These are phyloP conservation scores for Homalodisca vitripennis DNA, from an alignment of 1,140 invertebrate genomes.

Conservation along the genomic window DNA sequence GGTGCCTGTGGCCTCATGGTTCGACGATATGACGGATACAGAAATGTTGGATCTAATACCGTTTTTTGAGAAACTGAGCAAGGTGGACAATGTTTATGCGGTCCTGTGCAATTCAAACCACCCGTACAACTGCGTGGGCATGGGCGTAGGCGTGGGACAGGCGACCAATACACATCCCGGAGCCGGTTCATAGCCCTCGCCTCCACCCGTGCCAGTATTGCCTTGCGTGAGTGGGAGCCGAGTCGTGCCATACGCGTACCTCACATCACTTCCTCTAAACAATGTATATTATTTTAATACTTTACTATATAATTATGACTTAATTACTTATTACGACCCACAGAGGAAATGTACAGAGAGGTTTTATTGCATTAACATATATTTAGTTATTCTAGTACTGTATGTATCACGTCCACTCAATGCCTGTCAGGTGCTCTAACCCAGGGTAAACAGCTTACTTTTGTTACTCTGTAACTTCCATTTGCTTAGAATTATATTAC, in stretches of 20 bases:
- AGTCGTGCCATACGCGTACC: background rate
- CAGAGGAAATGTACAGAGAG: conserved; percentile 12
- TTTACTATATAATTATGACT: background rate
- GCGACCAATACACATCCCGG: background rate
- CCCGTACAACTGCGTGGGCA: conserved; percentile 48
- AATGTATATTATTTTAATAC: background rate
- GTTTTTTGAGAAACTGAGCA: conserved; percentile 92
- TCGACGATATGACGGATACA: conserved; percentile 94
- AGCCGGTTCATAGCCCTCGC: conserved; percentile 23
- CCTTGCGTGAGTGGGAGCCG: conserved; percentile 27
- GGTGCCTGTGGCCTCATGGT: conserved; percentile 97
- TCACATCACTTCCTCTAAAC: background rate
- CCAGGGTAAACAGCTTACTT: conserved; percentile 9
- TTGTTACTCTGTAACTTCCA: background rate
- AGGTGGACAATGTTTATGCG: conserved; percentile 91
- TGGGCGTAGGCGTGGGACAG: background rate
- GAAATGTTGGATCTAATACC: conserved; percentile 94
- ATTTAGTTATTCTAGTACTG: conserved; percentile 18
- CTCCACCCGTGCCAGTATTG: conserved; percentile 37
- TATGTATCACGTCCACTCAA: background rate
- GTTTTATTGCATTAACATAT: conserved; percentile 25
- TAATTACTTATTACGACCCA: background rate
- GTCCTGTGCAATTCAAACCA: conserved; percentile 88
- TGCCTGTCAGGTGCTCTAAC: background rate
- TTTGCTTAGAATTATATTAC: background rate